Base-by-base conservation (phyloP, 2,888 invertebrate genomes). In the Scaptomyza reducta region DNA sequence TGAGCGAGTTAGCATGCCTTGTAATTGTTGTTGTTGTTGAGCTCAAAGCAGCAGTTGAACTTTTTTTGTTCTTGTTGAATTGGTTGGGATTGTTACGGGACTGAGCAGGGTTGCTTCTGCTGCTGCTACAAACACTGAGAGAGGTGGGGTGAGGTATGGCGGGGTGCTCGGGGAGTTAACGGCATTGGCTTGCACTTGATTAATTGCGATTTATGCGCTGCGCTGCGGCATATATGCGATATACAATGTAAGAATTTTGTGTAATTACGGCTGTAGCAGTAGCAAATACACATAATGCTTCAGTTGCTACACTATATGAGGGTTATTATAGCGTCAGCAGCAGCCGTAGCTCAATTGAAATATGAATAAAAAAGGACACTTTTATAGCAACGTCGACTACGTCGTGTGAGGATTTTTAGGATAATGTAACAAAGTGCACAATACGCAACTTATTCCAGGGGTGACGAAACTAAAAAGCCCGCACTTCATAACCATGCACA, bases 171-270 rank as follows among this genome's bases (percentile, higher is more conserved):
- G 73, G 55, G 74, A 74, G 57, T 78, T 58, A 74, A 74, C 72
- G 80, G 81, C 78, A 83, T 87, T 84, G 84, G 82, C 87, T 84
- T 84, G 84, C 87, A 84, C 87, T 87, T 84, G 84, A 84, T 84
- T 87, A 84, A 84, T 84, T 84, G 85, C 87, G 85, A 84, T 83
- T 83, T 83, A 86, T 81, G 80, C 78, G 78, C 70, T 65, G 83
- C 58, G 63, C 68, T 81, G 79, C 73, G 70, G 79, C 82, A 81
- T 83, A 83, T 79, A 79, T 68, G 82, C 74, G 70, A 68, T 79
- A 79, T 82, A 73, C 27, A 27, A 31, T 77, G 66, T 61, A 59
- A 63, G 73, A 75, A 29, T 72, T 54, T 75, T 76, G 63, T 79
- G 78, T 82, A 85, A 82, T 85, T 85, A 82, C 67, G 73, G 66